Base-by-base conservation (phyloP, 2,888 invertebrate species). In the Drosophila nigritarsus region DNA sequence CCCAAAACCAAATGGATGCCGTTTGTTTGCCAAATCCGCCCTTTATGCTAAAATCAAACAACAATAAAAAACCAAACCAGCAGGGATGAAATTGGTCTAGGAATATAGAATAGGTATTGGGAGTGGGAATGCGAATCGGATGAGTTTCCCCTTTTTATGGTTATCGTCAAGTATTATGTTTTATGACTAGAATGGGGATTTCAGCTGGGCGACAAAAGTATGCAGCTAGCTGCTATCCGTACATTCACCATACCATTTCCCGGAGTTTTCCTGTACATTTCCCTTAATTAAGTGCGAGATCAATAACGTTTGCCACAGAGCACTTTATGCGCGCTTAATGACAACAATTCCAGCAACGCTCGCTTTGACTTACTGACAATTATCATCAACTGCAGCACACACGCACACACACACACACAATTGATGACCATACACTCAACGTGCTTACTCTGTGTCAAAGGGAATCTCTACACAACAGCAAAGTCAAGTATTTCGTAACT, bases 11-110 rank as follows among this genome's bases (percentile, higher is more conserved):
- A 88, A 84, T 80, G 87, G 87, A 83, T 75, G 83, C 78, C 87
- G 89, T 86, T 88, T 86, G 83, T 71, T 75, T 75, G 78, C 64
- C 81, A 84, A 88, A 86, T 88, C 83, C 89, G 78, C 73, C 75
- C 75, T 84, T 84, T 84, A 84, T 84, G 89, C 82, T 72, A 70
- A 88, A 84, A 88, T 88, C 83, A 84, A 89, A 85, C 85, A 87
- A 87, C 82, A 87, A 89, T 87, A 82, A 89, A 89, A 82, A 68
- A 24, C 42, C 66, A 72, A 72, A 70, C 69, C 82, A 75, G 70
- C 82, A 70, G 75, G 69, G 83, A 76, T 79, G 58, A 79, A 82
- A 78, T 76, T 80, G 79, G 72, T 62, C 64, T 50, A 69, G 34
- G 51, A 68, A 42, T 29, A 42, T 54, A 20, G 50, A 27, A 54